Conservation (phyloP, 1,140 invertebrate genomes). For the Liolophura sinensis region DNA sequence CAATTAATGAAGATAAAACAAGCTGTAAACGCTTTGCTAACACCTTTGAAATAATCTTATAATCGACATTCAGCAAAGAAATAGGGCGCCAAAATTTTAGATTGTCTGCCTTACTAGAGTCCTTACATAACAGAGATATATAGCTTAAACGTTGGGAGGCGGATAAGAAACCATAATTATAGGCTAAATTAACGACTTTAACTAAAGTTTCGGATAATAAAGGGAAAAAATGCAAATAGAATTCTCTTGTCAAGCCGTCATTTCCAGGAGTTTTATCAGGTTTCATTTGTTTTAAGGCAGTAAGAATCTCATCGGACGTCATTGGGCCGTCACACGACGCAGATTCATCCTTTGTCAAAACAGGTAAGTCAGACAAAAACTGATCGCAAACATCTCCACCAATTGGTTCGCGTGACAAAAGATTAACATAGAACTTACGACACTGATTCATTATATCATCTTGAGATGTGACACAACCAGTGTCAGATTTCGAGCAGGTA, state of each 20-base stretch:
- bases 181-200: constrained; percentile 15
- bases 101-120: constrained; percentile 12
- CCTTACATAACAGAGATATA: constrained; percentile 31
- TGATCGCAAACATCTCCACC: constrained; percentile 9
- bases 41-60: constrained; percentile 30
- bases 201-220: constrained; percentile 19
- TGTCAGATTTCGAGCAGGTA: constrained; percentile 10
- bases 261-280: constrained; percentile 27
- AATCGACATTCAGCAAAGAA: constrained; percentile 31
- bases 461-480: not conserved
- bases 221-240: constrained; percentile 30
- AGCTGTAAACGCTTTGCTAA: constrained; percentile 18
- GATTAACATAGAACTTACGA: constrained; percentile 26
- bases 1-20: constrained; percentile 19
- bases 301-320: constrained; percentile 13
- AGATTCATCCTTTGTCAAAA: constrained; percentile 10
- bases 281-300: constrained; percentile 17
- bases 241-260: constrained; percentile 28
- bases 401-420: constrained; percentile 23
- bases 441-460: constrained; percentile 20
- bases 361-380: constrained; percentile 26
- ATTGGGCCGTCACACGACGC: constrained; percentile 16
- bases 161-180: constrained; percentile 17
- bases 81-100: constrained; percentile 31
- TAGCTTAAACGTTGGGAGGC: constrained; percentile 19